Evolutionary conservation across 2,888 invertebrate genomes (phyloP), one percentile per base, ranked within the genome.

Genomic region (Drosophila hamatofila): DNA sequence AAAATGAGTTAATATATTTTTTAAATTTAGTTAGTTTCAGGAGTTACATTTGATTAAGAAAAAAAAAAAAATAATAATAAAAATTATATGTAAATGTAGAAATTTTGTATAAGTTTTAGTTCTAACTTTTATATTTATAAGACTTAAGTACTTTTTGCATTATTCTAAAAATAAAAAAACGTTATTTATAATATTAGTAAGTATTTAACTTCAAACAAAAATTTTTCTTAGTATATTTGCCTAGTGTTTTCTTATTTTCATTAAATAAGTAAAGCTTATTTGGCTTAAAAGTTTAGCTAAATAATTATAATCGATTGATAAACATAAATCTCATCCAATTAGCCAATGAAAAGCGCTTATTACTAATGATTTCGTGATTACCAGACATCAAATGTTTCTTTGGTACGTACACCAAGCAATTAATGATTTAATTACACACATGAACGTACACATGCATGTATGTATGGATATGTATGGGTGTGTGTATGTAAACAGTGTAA

Each of bases 311-410:
- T 37, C 46, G 37, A 27, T 48, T 37, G 27, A 35, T 25, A n/a
- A n/a, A 35, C 18, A 46, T 35, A 46, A 35, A 18, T 35, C 25
- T 23, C 25, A 37, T 7, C 35, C 48, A 37, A 37, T 48, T 27
- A 35, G n/a, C n/a, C n/a, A 33, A 37, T 14, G 25, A n/a, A 46
- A 51, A 54, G 18, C 44, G 56, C 25, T 39, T n/a, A 23, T 35
- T 25, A 25, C 41, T 18, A 18, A 46, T 4, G 44, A 37, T 37
- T 39, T n/a, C 49, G 9, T 7, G 7, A 39, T 35, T 51, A 16
- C 49, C 49, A 30, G 18, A 39, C 41, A 55, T 66, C 11, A 11
- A 44, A 30, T 52, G 21, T 64, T 14, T 25, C 18, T 18, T 6
- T 48, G 18, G 12, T 33, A 21, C 16, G 48, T 2, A 44, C 14